Base-by-base conservation (phyloP, 2,113 vertebrate genomes). In the Rhipidura dahli region DNA sequence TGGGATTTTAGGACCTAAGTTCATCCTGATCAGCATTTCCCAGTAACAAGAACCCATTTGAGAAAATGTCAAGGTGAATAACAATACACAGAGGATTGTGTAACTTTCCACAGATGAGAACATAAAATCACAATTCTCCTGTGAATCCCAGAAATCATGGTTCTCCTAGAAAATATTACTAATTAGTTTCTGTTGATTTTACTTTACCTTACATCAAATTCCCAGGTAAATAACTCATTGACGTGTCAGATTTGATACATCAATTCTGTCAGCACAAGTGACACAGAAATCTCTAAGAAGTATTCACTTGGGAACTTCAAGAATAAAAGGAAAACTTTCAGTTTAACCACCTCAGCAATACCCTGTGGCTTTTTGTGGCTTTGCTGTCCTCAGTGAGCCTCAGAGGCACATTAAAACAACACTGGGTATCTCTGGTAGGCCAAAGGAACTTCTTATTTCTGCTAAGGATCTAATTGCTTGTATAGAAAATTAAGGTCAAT, bases 241-340 rank as follows among this genome's bases (percentile, higher is more conserved):
- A 11, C 33, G 14, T 4, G 13, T 65, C 40, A 69, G 39, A 60
- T 77, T 47, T 51, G 15, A 31, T 26, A 30, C 1, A 1, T 23
- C 28, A 20, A 20, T 11, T 64, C 37, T 90, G 24, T 37, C n/a
- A 57, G 39, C 27, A 26, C 26, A 54, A 0, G 0, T 11, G 26
- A 33, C 66, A 56, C 16, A 51, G 27, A 42, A 79, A 75, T 11
- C 30, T 49, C 1, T n/a, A 73, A 37, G 33, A 71, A 53, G 16
- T 8, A 33, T 60, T 68, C 16, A 18, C 13, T 37, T 81, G 42
- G 6, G 26, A 50, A 27, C 28, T 60, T 70, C 9, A 70, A 59
- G 15, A 51, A 57, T 5, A 78, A 73, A 53, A 11, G 13, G 50
- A 27, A 49, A 73, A 42, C 6, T 17, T 84, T 20, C 65, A 53